Conservation (phyloP, 1,140 invertebrate genomes). For the Drosophila setifemur region DNA sequence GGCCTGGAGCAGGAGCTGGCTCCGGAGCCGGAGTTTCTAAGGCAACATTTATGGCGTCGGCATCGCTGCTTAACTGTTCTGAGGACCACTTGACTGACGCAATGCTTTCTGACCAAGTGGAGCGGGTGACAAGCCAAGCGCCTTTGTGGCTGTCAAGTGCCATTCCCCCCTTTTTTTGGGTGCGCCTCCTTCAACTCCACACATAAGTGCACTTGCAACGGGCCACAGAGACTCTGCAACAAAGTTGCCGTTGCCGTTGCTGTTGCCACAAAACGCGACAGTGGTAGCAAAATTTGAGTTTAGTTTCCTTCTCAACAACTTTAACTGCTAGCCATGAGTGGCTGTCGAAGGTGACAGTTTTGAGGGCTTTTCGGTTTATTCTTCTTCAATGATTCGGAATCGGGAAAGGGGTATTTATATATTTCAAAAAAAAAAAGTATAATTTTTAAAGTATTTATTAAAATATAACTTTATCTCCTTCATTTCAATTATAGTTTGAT, state of each 20-base stretch:
- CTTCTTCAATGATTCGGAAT: too few relatives aligned
- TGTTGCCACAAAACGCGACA: slow-evolving; percentile 16
- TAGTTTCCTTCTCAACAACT: slow-evolving; percentile 14
- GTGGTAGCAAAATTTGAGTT: slow-evolving; percentile 34
- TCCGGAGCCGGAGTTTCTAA: background rate
- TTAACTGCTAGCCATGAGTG: slow-evolving; percentile 29
- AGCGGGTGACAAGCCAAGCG: slow-evolving; percentile 73
- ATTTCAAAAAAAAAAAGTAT: background rate
- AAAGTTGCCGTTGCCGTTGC: slow-evolving; percentile 38
- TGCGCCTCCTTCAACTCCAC: slow-evolving; percentile 53
- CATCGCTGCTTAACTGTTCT: slow-evolving; percentile 72
- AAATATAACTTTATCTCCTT: too few relatives aligned
- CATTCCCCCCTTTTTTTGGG: slow-evolving; percentile 11
- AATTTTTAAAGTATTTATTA: too few relatives aligned
- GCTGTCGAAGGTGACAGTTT: slow-evolving; percentile 2
- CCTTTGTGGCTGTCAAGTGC: slow-evolving; percentile 75
- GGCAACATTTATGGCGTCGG: slow-evolving; percentile 74
- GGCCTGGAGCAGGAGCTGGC: background rate
- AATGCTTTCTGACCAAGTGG: slow-evolving; percentile 76
- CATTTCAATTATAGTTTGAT: too few relatives aligned
- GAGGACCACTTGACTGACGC: slow-evolving; percentile 69
- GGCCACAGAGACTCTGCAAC: slow-evolving; percentile 48
- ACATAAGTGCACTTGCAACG: slow-evolving; percentile 67
- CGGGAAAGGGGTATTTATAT: background rate
- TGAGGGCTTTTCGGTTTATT: background rate